Base-by-base conservation (phyloP, 2,888 invertebrate species). In the Chouioia cunea region DNA sequence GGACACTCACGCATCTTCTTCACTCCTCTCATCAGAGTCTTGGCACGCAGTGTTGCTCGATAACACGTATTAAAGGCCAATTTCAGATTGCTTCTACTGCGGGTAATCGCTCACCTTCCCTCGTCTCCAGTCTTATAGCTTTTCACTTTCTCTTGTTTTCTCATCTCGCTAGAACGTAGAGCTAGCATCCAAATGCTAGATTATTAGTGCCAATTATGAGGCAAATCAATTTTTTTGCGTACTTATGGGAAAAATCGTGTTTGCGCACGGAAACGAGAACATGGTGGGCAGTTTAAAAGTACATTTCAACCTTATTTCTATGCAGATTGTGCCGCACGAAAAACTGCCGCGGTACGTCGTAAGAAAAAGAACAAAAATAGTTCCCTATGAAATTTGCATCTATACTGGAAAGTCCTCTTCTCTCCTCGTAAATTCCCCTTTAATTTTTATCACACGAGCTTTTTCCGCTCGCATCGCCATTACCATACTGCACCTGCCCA, bases 21-120 rank as follows among this genome's bases (percentile, higher is more conserved):
- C 46, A 4, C 27, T 16, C 48, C 15, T 36, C 47, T 60, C 22
- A 27, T 27, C 27, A 6, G 27, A 3, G 60, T 3, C 52, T 53
- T 8, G 46, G 23, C 60, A 27, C 67, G 18, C 66, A 3, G 23
- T n/a, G 23, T 65, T 56, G 62, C 62, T 68, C 68, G 62, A 68
- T 63, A 68, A 68, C 68, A 68, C 68, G 22, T 56, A 68, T 68
- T 68, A 68, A 62, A 68, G 56, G 10, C 62, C 68, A 68, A 68
- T 68, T 62, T 68, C 50, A 50, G 56, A 20, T 50, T 48, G 46
- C 67, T 27, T n/a, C 36, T n/a, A 48, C 50, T 27, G 27, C 14
- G 36, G 36, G 50, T 59, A 59, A 67, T 54, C 59, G 46, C 18
- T 66, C 58, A 12, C 48, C n/a, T 20, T 10, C 16, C 50, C 52